Evolutionary conservation across 1,140 invertebrate species (phyloP).

Genomic region (Triops longicaudatus): DNA sequence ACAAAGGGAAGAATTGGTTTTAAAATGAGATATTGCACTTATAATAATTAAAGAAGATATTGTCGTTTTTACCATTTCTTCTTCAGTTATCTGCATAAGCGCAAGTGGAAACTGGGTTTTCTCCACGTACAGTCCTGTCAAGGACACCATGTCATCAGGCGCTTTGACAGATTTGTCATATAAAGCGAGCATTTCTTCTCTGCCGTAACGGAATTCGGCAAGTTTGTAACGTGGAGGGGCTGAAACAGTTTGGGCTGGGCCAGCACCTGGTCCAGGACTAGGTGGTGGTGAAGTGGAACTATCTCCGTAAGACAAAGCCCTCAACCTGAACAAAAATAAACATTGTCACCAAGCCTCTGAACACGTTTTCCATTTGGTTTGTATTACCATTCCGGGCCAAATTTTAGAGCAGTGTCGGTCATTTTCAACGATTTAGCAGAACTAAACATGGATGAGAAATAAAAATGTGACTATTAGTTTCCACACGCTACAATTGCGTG

Average conservation of each 20-base stretch:
- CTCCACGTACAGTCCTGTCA: constrained; percentile 60
- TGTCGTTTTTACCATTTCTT: constrained; percentile 56
- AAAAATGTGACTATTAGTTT: constrained; percentile 9
- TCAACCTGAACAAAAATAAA: constrained; percentile 25
- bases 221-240: constrained; percentile 46
- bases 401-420: constrained; percentile 30
- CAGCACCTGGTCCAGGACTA: constrained; percentile 29
- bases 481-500: not conserved
- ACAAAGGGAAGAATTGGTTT: not conserved
- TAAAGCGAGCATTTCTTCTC: constrained; percentile 80
- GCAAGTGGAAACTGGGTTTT: constrained; percentile 67
- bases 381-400: constrained; percentile 30
- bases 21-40: not conserved
- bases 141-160: constrained; percentile 55
- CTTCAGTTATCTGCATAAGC: constrained; percentile 64
- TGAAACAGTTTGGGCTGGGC: constrained; percentile 36
- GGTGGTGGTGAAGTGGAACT: constrained; percentile 28
- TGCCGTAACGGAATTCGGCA: constrained; percentile 67
- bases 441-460: constrained; percentile 17
- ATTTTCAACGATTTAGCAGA: constrained; percentile 28
- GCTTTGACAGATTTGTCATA: constrained; percentile 58
- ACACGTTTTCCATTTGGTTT: constrained; percentile 3
- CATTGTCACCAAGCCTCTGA: constrained; percentile 7
- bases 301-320: constrained; percentile 28
- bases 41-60: constrained; percentile 17